phyloP scores from a whole-genome alignment of 2,888 invertebrate genomes.

The Geotrupes spiniger region DNA sequence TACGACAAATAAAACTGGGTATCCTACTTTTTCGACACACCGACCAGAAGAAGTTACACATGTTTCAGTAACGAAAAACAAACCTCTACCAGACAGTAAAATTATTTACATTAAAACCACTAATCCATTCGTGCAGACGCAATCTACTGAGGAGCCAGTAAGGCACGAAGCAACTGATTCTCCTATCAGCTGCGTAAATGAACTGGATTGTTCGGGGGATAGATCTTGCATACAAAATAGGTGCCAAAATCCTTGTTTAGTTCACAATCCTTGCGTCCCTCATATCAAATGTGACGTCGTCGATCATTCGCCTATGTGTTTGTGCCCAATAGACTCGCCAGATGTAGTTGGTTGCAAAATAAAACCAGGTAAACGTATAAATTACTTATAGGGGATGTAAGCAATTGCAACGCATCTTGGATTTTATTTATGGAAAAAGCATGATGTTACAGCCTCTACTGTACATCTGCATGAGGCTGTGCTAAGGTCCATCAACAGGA shows the following conservation, averaged over 20 bases:
- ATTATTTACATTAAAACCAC: slow-evolving; percentile 16
- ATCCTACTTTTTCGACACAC: no score
- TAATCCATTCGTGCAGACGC: slow-evolving; percentile 9
- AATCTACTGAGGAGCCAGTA: background rate
- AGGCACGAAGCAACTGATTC: background rate
- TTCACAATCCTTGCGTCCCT: slow-evolving; percentile 49
- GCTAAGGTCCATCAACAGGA: slow-evolving; percentile 40
- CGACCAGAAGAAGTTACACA: no score
- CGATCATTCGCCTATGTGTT: slow-evolving; percentile 57
- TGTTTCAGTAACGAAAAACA: no score
- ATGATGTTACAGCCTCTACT: slow-evolving; percentile 36
- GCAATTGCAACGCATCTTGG: slow-evolving; percentile 24
- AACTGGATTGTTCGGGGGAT: slow-evolving; percentile 46
- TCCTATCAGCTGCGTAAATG: slow-evolving; percentile 9
- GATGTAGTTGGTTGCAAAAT: slow-evolving; percentile 55
- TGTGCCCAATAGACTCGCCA: slow-evolving; percentile 53
- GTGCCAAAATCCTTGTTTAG: slow-evolving; percentile 59
- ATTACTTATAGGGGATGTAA: slow-evolving; percentile 20
- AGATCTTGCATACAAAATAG: slow-evolving; percentile 52
- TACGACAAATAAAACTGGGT: no score
- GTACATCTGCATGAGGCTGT: slow-evolving; percentile 37
- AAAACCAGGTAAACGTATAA: slow-evolving; percentile 58
- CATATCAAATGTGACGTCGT: slow-evolving; percentile 53
- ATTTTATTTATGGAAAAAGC: slow-evolving; percentile 33
- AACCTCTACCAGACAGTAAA: slow-evolving; percentile 11